These are phyloP conservation scores for Chauna torquata DNA, from an alignment of 2,113 vertebrate genomes.

Conservation along the genomic window DNA sequence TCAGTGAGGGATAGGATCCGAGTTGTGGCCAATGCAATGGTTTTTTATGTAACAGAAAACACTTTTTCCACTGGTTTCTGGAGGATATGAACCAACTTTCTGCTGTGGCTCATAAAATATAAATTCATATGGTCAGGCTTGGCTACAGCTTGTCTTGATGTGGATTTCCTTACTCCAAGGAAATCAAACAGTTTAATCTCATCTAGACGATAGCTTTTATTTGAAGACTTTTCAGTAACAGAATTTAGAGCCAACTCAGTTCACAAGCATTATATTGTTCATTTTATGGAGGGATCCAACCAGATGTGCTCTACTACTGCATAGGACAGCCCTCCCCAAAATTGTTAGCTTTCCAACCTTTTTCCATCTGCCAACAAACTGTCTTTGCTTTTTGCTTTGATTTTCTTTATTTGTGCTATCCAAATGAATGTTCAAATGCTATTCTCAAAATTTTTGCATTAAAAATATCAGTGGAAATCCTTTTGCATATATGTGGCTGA, in stretches of 20 bases:
- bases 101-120: background rate
- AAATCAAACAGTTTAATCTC: background rate
- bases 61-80: background rate
- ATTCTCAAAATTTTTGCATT: background rate
- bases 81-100: background rate
- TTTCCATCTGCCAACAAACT: conserved; percentile 1
- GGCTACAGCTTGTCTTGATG: background rate
- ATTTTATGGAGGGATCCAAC: background rate
- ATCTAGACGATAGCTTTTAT: background rate
- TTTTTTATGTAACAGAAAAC: background rate
- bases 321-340: background rate
- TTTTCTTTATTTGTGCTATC: background rate
- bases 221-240: background rate
- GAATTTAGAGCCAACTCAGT: background rate
- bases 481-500: background rate
- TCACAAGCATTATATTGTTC: conserved; percentile 24
- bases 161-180: background rate
- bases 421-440: background rate
- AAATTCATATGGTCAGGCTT: background rate
- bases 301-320: conserved; percentile 2
- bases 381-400: background rate
- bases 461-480: background rate
- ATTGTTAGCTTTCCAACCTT: background rate
- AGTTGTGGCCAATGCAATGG: background rate
- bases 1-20: background rate